phyloP scores from a whole-genome alignment of 1,140 invertebrate species.

The Drosophila quadrilineata region DNA sequence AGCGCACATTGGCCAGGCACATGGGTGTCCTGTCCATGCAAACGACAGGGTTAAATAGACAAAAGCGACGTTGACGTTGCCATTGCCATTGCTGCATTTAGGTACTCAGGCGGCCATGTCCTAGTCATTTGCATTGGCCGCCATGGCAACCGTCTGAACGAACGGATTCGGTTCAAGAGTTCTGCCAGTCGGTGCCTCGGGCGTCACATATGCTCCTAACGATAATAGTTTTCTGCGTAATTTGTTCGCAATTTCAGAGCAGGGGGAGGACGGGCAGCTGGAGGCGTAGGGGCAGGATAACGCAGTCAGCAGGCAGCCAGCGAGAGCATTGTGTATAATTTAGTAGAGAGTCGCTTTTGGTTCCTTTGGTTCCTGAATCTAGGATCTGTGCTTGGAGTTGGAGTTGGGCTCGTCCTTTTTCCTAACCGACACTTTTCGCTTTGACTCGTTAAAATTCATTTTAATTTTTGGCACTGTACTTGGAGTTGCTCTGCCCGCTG shows the following conservation, averaged over 20 bases:
- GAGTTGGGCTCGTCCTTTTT: constrained; percentile 6
- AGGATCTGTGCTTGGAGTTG: too few relatives aligned
- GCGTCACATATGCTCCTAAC: constrained; percentile 78
- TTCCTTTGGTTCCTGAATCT: too few relatives aligned
- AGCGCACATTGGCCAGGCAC: constrained; percentile 43
- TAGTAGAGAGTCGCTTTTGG: constrained; percentile 44
- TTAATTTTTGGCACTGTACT: constrained; percentile 49
- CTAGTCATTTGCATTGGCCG: constrained; percentile 61
- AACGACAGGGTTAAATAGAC: constrained; percentile 61
- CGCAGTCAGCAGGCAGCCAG: constrained; percentile 31
- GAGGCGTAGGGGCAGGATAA: constrained; percentile 63
- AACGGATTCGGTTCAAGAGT: too few relatives aligned
- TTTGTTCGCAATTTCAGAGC: constrained; percentile 75
- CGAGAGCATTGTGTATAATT: constrained; percentile 62
- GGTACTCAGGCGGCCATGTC: constrained; percentile 63
- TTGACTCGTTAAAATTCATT: constrained; percentile 75
- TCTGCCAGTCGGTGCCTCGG: constrained; percentile 49
- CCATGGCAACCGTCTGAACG: too few relatives aligned
- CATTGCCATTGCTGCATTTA: constrained; percentile 47
- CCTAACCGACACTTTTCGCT: constrained; percentile 63
- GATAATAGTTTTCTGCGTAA: constrained; percentile 81
- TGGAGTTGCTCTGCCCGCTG: constrained; percentile 11
- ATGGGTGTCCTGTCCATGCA: background rate
- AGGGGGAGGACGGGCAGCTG: too few relatives aligned
- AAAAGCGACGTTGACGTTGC: constrained; percentile 26